phyloP scores from a whole-genome alignment of 2,797 vertebrate species.

The Austrolebias charrua region DNA sequence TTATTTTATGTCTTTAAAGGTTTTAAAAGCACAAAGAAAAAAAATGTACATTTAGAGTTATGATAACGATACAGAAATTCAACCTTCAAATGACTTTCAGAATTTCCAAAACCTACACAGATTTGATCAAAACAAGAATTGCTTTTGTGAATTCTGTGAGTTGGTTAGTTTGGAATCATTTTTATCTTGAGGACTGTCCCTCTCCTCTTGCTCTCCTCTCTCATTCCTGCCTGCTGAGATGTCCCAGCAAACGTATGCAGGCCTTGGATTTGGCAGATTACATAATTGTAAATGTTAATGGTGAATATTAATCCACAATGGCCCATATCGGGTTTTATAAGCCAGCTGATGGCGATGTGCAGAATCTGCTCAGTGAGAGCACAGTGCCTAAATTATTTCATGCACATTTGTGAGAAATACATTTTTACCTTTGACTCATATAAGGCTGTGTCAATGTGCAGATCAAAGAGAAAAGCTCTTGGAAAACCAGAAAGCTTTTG shows the following conservation, averaged over 20 bases:
- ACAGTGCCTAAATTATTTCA: background rate
- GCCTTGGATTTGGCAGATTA: constrained; percentile 79
- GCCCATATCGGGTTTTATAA: constrained; percentile 74
- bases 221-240: constrained; percentile 54
- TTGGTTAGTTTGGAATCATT: constrained; percentile 51
- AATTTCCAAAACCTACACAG: background rate
- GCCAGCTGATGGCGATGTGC: constrained; percentile 72
- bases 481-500: constrained; percentile 51
- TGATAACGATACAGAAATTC: background rate
- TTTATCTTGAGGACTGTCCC: constrained; percentile 36
- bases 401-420: constrained; percentile 11
- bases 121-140: constrained; percentile 5
- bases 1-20: constrained; percentile 1
- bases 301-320: constrained; percentile 79
- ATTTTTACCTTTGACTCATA: constrained; percentile 13
- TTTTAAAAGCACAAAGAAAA: constrained; percentile 6
- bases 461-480: constrained; percentile 18
- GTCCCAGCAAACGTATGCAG: constrained; percentile 72
- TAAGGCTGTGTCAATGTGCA: constrained; percentile 17
- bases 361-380: constrained; percentile 43
- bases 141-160: constrained; percentile 30
- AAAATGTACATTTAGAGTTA: constrained; percentile 18
- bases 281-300: constrained; percentile 81
- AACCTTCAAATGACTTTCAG: background rate
- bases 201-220: constrained; percentile 9